Evolutionary conservation across 2,797 vertebrate species (phyloP), one percentile per base, ranked within the genome.

Genomic region (Agapornis canus): DNA sequence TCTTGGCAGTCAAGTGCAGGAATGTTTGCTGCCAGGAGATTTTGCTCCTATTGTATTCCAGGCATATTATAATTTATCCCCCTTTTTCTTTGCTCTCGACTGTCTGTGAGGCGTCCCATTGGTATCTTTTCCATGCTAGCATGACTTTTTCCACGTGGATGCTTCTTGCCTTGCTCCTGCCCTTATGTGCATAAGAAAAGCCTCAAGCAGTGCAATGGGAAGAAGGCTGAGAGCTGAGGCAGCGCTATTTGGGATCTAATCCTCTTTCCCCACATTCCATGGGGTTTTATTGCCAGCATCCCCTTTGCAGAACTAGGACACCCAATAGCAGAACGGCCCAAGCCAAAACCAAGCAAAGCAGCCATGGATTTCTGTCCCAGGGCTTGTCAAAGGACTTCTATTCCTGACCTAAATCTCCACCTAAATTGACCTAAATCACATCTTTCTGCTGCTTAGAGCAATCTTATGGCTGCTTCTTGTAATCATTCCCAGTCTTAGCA

Each of bases 1-100:
- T 97, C 97, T 98, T 97, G 97, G 97, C 97, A 98, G 97, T 96
- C 97, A 94, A 96, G 97, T 95, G 96, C 95, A 95, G 87, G 95
- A 97, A 97, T 97, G 97, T 97, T 97, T 97, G 97, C 96, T 97
- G 96, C 96, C 84, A 86, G 96, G 95, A 97, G 97, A 97, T 97
- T 97, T 97, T 69, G 90, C 89, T 76, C 68, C 96, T 97, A 97
- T 97, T 98, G 97, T 98, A 93, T 94, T 97, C 84, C 52, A 95
- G 94, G 94, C 92, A 94, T 87, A 97, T 96, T 49, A 52, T 91
- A 92, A 95, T 76, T 39, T 70, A 65, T 90, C 56, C 81, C 54
- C 54, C 54, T 56, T 56, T 86, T 69, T 70, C 90, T 82, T 92
- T 96, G 91, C 95, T 92, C 92, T 83, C 9, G 75, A 95, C 92